Conservation (phyloP, 2,888 invertebrate genomes). For the Hirudinaria manillensis region DNA sequence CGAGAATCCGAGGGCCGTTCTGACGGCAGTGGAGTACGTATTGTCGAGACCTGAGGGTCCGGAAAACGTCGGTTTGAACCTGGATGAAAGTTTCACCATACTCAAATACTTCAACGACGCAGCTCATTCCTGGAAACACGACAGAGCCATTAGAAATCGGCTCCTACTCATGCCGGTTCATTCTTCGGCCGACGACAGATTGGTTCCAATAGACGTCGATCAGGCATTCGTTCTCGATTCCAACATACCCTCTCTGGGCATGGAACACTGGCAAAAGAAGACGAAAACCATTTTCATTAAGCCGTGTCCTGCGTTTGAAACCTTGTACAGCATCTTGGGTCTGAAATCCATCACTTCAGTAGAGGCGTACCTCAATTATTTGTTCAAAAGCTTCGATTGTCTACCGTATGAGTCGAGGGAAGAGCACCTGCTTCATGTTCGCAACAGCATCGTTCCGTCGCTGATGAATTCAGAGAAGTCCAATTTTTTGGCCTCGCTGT, state of each 20-base stretch:
- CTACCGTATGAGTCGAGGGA: slow-evolving; percentile 35
- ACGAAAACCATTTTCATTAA: slow-evolving; percentile 39
- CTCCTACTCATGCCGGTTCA: slow-evolving; percentile 39
- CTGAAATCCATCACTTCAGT: slow-evolving; percentile 35
- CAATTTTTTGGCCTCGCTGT: slow-evolving; percentile 33
- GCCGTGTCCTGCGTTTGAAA: slow-evolving; percentile 32
- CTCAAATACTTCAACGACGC: slow-evolving; percentile 41
- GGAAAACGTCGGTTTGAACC: slow-evolving; percentile 25
- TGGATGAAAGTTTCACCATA: slow-evolving; percentile 40
- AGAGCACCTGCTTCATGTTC: slow-evolving; percentile 39
- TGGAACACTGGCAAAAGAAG: slow-evolving; percentile 38
- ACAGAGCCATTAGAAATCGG: slow-evolving; percentile 24
- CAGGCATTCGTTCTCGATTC: slow-evolving; percentile 38
- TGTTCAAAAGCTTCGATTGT: slow-evolving; percentile 40
- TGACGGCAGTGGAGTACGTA: slow-evolving; percentile 35
- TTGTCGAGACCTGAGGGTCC: slow-evolving; percentile 17
- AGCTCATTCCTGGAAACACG: slow-evolving; percentile 35
- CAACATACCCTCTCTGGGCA: slow-evolving; percentile 40
- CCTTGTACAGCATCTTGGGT: slow-evolving; percentile 38
- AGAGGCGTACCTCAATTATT: slow-evolving; percentile 39
- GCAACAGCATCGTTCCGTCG: slow-evolving; percentile 38
- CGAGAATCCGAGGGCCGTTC: slow-evolving; percentile 37
- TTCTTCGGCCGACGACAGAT: slow-evolving; percentile 37
- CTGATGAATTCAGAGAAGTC: slow-evolving; percentile 37
- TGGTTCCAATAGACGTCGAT: slow-evolving; percentile 36